Conservation (phyloP, 2,113 vertebrate species). For the Ophiodon elongatus region DNA sequence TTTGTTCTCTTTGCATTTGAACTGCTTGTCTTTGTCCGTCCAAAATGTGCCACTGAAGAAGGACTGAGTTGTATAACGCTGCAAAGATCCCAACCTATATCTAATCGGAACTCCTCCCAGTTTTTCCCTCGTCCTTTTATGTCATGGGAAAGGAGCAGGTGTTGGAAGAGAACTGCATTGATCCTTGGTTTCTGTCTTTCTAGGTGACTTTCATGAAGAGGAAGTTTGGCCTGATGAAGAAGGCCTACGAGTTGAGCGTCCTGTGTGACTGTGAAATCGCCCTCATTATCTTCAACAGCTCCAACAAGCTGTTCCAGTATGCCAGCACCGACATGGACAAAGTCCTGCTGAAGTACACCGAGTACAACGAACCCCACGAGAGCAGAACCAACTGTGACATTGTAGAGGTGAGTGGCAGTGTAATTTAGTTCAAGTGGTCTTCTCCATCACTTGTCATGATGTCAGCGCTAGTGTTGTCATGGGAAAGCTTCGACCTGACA, state of each 20-base stretch:
- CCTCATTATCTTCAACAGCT: conserved; percentile 99
- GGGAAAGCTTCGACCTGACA: not conserved
- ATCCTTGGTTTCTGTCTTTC: conserved; percentile 39
- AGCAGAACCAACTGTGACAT: conserved; percentile 99
- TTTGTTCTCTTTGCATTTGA: not conserved
- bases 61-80: not conserved
- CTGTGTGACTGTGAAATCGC: conserved; percentile 99
- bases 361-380: conserved; percentile 97
- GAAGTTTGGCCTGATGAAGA: conserved; percentile 99
- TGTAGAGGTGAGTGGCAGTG: conserved; percentile 90
- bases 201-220: conserved; percentile 98
- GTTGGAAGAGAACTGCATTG: not conserved
- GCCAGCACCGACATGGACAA: conserved; percentile 99
- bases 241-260: conserved; percentile 97
- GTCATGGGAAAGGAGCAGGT: not conserved
- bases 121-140: not conserved
- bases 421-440: not conserved
- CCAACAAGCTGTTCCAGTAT: conserved; percentile 99
- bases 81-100: not conserved
- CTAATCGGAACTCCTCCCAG: not conserved
- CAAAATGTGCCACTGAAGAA: not conserved
- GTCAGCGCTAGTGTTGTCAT: too few species aligned
- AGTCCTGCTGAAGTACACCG: conserved; percentile 97
- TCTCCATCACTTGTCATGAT: not conserved
- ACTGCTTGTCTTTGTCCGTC: not conserved